Evolutionary conservation across 2,888 invertebrate species (phyloP), one percentile per base, ranked within the genome.

Genomic region (Microctonus brassicae): DNA sequence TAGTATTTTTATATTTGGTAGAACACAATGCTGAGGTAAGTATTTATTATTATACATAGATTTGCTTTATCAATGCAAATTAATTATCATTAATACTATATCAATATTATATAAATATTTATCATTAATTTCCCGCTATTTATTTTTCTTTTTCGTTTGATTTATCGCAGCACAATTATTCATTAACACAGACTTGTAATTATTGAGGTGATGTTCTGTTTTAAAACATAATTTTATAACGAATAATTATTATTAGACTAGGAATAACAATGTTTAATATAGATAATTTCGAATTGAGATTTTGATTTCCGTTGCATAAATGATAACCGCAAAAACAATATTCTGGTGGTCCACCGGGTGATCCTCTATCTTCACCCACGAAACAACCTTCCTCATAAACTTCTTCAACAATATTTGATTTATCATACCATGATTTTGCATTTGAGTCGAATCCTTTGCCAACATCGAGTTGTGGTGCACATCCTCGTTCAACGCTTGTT

Each of bases 1-100:
- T 98, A 3, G 96, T 98, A 4, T 97, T 97, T 88, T 90, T 98
- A 67, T 98, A 95, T 86, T 91, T 98, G 66, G 95, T 97, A 60
- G 97, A 98, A 88, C 95, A 95, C 88, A 93, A 95, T 83, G 91
- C 94, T 29, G 93, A 94, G 91, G 97, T 98, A 87, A 92, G 93
- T 92, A 72, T 68, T 73, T 70, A 42, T 20, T 47, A 26, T 34
- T 26, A 10, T 13, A n/a, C n/a, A n/a, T n/a, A n/a, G n/a, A 24
- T 10, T 57, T 26, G 22, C 22, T 20, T 66, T 66, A 33, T 47
- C 7, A n/a, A 61, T 33, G 22, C 26, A 29, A 29, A 29, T 29
- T 29, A 47, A 61, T n/a, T n/a, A n/a, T n/a, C n/a, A n/a, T n/a
- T n/a, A n/a, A n/a, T n/a, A n/a, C n/a, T n/a, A 61, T 53, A 61